Evolutionary conservation across 2,797 vertebrate genomes (phyloP), one percentile per base, ranked within the genome.

Genomic region (Centropyge bicolor): DNA sequence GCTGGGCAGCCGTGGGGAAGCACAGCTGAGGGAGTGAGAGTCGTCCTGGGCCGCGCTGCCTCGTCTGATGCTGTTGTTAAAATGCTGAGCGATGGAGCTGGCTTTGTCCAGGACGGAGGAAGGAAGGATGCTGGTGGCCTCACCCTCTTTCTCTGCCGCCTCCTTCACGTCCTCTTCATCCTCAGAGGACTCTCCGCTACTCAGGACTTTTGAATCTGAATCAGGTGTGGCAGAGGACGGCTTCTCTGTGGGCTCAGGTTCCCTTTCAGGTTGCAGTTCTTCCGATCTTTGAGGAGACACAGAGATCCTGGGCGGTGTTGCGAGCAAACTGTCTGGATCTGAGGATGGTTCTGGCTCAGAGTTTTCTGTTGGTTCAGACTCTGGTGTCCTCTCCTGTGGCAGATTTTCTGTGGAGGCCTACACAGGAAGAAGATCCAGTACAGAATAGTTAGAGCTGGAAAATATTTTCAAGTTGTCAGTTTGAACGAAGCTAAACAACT

Each of bases 101-200:
- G 98, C 97, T 86, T 96, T 95, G 82, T 97, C 96, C 70, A 99
- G 93, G 74, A 99, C 97, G 0, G 98, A 99, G 5, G 97, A 95
- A 0, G 97, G 98, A 11, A 99, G 95, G 79, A 99, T 97, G 82
- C 97, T 97, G 71, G 75, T 20, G 0, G 93, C 45, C 43, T 88
- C 85, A 5, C 45, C 71, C 45, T 65, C 79, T 10, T 70, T 70
- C 5, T 56, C 81, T 1, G 46, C 56, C 0, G 63, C 85, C 0
- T 84, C 94, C 11, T 93, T 85, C 1, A 93, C 95, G 0, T 95
- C 92, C 1, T 96, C 93, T 17, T 95, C 95, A 0, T 95, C 94
- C 20, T 95, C 94, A 0, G 97, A 97, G 0, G 94, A 95, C 13
- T 97, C 96, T 7, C 94, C 96, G 0, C 97, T 97, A 84, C 96